Evolutionary conservation across 2,797 vertebrate species (phyloP), one percentile per base, ranked within the genome.

Genomic region (Margarornis squamiger): DNA sequence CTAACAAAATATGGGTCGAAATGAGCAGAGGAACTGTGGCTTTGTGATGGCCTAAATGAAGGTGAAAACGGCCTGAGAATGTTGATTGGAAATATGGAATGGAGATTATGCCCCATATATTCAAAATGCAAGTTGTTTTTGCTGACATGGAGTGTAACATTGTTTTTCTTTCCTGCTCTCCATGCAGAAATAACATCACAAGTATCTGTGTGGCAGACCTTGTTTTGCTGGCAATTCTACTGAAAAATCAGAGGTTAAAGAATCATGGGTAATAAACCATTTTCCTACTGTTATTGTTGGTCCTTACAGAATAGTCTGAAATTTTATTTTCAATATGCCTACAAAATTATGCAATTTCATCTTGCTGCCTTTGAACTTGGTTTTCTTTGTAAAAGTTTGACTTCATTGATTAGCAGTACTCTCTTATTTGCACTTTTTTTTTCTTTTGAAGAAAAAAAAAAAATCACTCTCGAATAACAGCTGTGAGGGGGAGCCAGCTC

Each of bases 161-260:
- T 54, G 6, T 6, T 59, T 48, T 48, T 67, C 12, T 43, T 67
- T 63, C 12, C 22, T 57, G 20, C 76, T 86, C 7, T 74, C 39
- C 0, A 0, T 2, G 5, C 12, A 65, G 9, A 70, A 86, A 61
- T n/a, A 45, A 12, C 9, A 45, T 52, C 34, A 38, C 1, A 54
- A 49, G 0, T 41, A 21, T 30, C 7, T 85, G 22, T 34, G 9
- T 32, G 11, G 7, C 9, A 61, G 30, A 51, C 8, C 3, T 27
- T 59, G 38, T 27, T 82, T 86, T 92, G 10, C 10, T 67, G 19
- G 6, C 5, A 67, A 39, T 58, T 18, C 17, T 73, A 48, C 17
- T 39, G n/a, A 54, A 73, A 79, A 61, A 7, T 2, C 22, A 36
- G 2, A 36, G 8, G 18, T 49, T 22, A 63, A 94, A 77, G 18